Conservation (phyloP, 2,113 vertebrate genomes). For the Hystrix cristata region DNA sequence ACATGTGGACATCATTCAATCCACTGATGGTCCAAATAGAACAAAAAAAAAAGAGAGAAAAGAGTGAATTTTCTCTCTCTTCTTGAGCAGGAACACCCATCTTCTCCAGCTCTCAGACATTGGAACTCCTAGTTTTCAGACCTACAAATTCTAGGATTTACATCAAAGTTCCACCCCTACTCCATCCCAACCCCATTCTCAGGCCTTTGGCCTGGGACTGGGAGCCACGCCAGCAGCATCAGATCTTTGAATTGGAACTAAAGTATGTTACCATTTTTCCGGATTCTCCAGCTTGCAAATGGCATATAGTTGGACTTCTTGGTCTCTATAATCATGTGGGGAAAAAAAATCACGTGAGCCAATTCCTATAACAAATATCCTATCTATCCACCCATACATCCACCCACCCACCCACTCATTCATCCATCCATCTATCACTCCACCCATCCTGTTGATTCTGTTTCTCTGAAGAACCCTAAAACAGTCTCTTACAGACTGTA, state of each 20-base stretch:
- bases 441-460: background rate
- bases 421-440: background rate
- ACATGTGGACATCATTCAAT: background rate
- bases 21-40: background rate
- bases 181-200: too few species aligned
- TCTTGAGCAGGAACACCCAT: background rate
- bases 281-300: background rate
- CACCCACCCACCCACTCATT: background rate
- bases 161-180: too few species aligned
- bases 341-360: background rate
- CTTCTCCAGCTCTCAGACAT: background rate
- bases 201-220: background rate
- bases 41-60: background rate
- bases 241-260: background rate
- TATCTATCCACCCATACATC: background rate
- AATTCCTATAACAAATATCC: background rate
- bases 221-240: background rate
- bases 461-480: background rate
- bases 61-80: background rate
- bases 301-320: background rate
- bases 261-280: background rate
- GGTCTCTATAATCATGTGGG: background rate
- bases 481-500: background rate
- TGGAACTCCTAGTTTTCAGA: background rate
- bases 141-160: background rate